A percentile compares a stretch with the other conserved stretches of the same genome.
Conservation (phyloP, 2,113 vertebrate genomes). For the Nematolebias whitei region DNA sequence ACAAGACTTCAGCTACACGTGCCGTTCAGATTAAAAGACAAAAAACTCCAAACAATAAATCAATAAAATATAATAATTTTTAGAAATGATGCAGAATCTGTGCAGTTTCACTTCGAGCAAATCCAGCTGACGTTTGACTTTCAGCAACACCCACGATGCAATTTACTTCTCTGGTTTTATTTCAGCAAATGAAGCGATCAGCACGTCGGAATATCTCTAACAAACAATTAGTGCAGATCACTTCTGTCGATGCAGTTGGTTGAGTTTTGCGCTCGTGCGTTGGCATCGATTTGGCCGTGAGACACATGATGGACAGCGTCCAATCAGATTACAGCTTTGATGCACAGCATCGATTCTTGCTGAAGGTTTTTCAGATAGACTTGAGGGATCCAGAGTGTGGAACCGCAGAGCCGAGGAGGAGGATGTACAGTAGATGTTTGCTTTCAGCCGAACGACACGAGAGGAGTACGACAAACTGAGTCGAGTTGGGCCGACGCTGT, state of each 20-base stretch:
- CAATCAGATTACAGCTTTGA: neutral
- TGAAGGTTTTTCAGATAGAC: conserved; percentile 1
- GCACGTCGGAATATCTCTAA: neutral
- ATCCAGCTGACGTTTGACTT: neutral
- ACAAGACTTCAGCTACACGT: neutral
- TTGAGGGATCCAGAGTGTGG: neutral
- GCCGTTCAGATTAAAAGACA: neutral
- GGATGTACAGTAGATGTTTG: too few relatives aligned
- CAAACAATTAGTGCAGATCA: neutral
- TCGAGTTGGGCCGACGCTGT: too few relatives aligned
- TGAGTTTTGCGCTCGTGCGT: neutral
- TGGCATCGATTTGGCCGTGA: neutral
- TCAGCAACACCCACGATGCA: too few relatives aligned
- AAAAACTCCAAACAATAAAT: neutral
- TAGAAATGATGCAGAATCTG: neutral
- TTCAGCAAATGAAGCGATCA: too few relatives aligned
- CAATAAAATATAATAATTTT: neutral
- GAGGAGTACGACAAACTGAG: too few relatives aligned
- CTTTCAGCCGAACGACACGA: too few relatives aligned
- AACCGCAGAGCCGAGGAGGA: neutral
- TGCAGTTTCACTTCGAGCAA: neutral
- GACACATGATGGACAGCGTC: neutral
- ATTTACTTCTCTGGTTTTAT: too few relatives aligned
- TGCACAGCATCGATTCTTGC: neutral
- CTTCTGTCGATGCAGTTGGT: neutral